A percentile compares a stretch with the other conserved stretches of the same genome.
These are phyloP conservation scores for Conger conger DNA, from an alignment of 2,113 vertebrate species.

Conservation along the genomic window DNA sequence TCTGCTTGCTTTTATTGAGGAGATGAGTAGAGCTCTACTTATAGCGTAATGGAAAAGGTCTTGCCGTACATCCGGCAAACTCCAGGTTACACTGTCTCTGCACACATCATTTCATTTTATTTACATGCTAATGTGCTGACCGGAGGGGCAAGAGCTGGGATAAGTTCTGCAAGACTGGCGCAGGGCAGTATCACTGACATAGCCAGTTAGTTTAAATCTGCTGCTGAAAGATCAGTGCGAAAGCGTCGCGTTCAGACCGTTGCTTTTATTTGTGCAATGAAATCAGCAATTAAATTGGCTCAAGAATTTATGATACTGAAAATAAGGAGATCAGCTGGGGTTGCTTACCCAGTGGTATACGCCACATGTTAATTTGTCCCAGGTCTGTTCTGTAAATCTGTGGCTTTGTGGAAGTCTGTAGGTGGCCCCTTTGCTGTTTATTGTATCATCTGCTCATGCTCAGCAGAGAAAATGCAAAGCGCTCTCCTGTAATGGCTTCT, in stretches of 20 bases:
- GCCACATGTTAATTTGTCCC: slow-evolving; percentile 15
- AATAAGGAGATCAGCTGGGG: slow-evolving; percentile 28
- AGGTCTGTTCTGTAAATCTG: slow-evolving; percentile 23
- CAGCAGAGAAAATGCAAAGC: background rate
- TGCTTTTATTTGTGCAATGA: slow-evolving; percentile 26
- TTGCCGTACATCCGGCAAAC: slow-evolving; percentile 25
- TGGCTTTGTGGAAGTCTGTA: slow-evolving; percentile 22
- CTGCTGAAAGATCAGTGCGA: slow-evolving; percentile 9
- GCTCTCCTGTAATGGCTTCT: background rate
- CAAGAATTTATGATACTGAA: slow-evolving; percentile 18
- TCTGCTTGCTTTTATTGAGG: slow-evolving; percentile 34
- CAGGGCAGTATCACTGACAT: slow-evolving; percentile 14
- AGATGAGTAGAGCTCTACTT: slow-evolving; percentile 36
- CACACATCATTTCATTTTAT: slow-evolving; percentile 30
- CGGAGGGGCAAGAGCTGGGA: background rate
- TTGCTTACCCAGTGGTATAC: background rate
- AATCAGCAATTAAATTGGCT: slow-evolving; percentile 30
- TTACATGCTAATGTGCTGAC: slow-evolving; percentile 25
- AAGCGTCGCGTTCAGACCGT: slow-evolving; percentile 8
- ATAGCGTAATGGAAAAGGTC: slow-evolving; percentile 35
- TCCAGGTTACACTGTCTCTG: slow-evolving; percentile 9
- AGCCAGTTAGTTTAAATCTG: slow-evolving; percentile 2
- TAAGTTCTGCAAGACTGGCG: slow-evolving; percentile 21
- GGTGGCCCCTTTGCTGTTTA: slow-evolving; percentile 29
- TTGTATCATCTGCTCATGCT: slow-evolving; percentile 20